Percentiles rank a stretch among this genome's conserved stretches.
Conservation (phyloP, 2,888 invertebrate species). For the Polymixis lichenea region DNA sequence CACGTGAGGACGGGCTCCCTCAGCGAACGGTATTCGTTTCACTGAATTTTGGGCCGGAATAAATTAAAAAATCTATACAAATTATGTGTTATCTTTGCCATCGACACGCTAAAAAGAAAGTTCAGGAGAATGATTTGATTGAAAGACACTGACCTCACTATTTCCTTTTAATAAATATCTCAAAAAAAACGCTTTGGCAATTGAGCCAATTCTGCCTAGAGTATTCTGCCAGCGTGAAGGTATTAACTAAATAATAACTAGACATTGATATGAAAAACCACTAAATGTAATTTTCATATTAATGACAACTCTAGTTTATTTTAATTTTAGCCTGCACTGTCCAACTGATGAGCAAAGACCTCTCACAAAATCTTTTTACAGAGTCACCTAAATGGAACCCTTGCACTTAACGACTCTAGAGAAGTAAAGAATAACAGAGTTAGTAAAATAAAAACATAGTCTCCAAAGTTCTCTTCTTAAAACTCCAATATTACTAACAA, state of each 20-base stretch:
- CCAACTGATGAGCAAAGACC: background rate
- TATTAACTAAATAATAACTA: background rate
- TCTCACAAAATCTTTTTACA: background rate
- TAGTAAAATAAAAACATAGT: background rate
- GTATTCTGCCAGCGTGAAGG: background rate
- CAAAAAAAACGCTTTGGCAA: no score
- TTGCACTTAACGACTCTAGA: background rate
- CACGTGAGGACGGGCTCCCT: no score
- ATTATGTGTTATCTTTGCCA: no score
- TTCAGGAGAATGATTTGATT: no score
- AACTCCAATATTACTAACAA: slow-evolving; percentile 6
- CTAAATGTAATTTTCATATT: background rate
- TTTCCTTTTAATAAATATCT: background rate
- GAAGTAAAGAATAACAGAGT: background rate
- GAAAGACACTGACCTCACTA: background rate
- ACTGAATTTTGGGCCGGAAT: no score
- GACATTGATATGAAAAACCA: background rate
- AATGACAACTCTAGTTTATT: background rate
- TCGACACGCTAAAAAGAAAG: background rate
- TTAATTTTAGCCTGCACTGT: background rate
- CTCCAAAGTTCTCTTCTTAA: background rate
- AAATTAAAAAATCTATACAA: no score
- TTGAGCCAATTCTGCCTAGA: background rate
- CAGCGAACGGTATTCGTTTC: no score
- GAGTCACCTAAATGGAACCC: background rate